Evolutionary conservation across 2,797 vertebrate species (phyloP), one percentile per base, ranked within the genome.

Genomic region (Semaprochilodus insignis): DNA sequence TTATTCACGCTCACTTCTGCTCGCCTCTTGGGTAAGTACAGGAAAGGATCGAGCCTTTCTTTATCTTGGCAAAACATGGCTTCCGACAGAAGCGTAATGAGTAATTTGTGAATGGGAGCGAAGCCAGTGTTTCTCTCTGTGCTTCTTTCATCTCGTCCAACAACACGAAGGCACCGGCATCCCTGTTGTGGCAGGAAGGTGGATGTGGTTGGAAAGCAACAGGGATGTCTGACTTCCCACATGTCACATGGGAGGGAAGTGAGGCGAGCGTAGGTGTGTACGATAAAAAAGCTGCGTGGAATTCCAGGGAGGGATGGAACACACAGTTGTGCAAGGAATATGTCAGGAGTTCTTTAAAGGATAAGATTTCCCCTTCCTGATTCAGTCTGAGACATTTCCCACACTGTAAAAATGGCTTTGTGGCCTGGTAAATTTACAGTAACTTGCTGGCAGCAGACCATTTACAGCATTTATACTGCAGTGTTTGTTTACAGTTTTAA

Each of bases 81-180:
- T 91, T 92, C 91, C 88, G 91, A 92, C 84, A 87, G 91, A 91
- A 84, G 85, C 84, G 91, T 91, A 93, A 93, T 91, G 91, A 92
- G 88, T 92, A 89, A 91, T 92, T 94, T 94, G 89, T 88, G 83
- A 91, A 88, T 82, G 87, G 91, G 91, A 92, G 90, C 88, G 86
- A 88, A 55, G 87, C 88, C 88, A 85, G 71, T 90, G 84, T 84
- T 89, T 91, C 85, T 91, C 86, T 74, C 52, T 86, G 60, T 83
- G 83, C 88, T 87, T 82, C 89, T 93, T 93, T 94, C 72, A 85
- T 86, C 87, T 82, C 59, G 31, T 82, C 88, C 94, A 92, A 92
- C 91, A 93, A 89, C 91, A 85, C 74, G 27, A 54, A 78, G 78
- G 90, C 59, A 71, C 73, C 65, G 67, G 75, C 87, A 84, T 90